phyloP scores from a whole-genome alignment of 35 echinoderm and acorn worm genomes.

The Apostichopus parvimensis region DNA sequence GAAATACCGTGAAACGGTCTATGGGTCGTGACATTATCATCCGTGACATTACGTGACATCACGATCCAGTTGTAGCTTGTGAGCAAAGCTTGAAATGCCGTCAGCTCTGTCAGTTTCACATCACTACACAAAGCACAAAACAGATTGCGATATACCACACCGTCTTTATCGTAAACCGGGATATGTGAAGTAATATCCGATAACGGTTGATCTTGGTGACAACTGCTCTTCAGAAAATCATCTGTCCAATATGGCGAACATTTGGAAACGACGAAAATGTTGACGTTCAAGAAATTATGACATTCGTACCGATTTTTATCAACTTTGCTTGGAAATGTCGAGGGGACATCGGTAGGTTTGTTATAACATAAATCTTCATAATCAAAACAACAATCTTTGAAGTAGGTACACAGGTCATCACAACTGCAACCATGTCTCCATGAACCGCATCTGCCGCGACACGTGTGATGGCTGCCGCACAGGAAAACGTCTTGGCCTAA shows the following conservation, averaged over 20 bases:
- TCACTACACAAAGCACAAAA: constrained; percentile 55
- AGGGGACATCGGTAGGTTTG: background rate
- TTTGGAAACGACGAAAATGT: background rate
- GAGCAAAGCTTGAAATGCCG: background rate
- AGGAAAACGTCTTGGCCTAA: background rate
- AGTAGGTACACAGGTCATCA: background rate
- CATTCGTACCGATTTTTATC: background rate
- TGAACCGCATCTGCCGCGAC: constrained; percentile 5
- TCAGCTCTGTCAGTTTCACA: background rate
- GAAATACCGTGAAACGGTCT: background rate
- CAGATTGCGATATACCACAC: constrained; percentile 29
- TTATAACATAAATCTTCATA: background rate
- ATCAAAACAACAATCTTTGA: constrained; percentile 7
- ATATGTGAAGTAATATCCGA: background rate
- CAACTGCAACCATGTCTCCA: background rate
- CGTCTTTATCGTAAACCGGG: constrained; percentile 49
- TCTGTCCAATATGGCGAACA: constrained; percentile 47
- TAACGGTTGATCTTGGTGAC: background rate
- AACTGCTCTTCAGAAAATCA: constrained; percentile 2
- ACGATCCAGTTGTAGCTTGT: too few relatives aligned
- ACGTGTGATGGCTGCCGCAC: background rate
- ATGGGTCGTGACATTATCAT: background rate
- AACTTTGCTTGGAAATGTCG: background rate
- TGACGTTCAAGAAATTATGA: background rate
- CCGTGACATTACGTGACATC: background rate